Evolutionary conservation across 2,113 vertebrate genomes (phyloP).

Genomic region (Synchiropus splendidus): DNA sequence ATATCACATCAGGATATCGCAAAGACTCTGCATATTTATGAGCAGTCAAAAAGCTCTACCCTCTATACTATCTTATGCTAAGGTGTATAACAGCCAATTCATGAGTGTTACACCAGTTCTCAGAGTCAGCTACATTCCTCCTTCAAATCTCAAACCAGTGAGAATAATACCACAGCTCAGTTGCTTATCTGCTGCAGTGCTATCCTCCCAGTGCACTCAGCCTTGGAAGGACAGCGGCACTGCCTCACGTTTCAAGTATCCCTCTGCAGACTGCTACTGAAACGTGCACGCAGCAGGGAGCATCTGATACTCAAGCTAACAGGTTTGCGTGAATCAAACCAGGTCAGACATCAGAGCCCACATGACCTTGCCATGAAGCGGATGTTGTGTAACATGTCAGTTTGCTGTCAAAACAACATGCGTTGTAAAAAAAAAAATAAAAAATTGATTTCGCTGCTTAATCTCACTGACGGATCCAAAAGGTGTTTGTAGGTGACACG

Average conservation of each 20-base stretch:
- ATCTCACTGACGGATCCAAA: not conserved
- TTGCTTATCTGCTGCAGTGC: not conserved
- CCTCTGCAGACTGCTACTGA: not conserved
- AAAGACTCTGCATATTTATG: too few species aligned
- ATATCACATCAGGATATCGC: too few species aligned
- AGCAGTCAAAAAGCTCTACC: too few species aligned
- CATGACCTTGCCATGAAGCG: conserved; percentile 3
- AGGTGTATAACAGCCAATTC: too few species aligned
- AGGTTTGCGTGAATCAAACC: conserved; percentile 6
- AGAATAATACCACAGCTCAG: too few species aligned
- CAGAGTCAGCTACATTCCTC: too few species aligned
- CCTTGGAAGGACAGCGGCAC: conserved; percentile 19
- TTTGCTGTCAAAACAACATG: conserved; percentile 17
- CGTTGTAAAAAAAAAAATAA: not conserved
- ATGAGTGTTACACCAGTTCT: too few species aligned
- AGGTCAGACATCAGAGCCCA: conserved; percentile 1
- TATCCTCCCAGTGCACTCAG: conserved; percentile 18
- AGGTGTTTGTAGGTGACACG: not conserved
- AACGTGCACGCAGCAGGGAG: too few species aligned
- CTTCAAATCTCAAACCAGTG: too few species aligned
- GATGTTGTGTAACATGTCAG: conserved; percentile 22
- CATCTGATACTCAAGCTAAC: conserved; percentile 3
- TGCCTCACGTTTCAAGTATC: conserved; percentile 22
- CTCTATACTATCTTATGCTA: too few species aligned
- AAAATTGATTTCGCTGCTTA: not conserved